phyloP scores from a whole-genome alignment of 1,140 invertebrate species.

The Cepaea nemoralis region DNA sequence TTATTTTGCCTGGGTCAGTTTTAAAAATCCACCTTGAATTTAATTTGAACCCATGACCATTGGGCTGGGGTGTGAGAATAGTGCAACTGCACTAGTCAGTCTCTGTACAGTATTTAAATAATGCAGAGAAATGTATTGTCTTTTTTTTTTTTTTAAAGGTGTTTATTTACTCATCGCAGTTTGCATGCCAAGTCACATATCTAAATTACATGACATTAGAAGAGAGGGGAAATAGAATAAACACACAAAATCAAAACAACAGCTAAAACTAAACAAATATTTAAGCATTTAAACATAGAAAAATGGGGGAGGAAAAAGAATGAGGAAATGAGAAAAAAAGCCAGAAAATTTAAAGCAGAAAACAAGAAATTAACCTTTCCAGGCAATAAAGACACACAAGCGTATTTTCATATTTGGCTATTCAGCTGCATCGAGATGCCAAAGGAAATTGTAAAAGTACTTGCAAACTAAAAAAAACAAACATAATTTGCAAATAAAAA shows the following conservation, averaged over 20 bases:
- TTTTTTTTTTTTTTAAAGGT: background rate
- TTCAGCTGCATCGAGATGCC: background rate
- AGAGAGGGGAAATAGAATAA: background rate
- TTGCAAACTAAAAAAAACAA: constrained; percentile 1
- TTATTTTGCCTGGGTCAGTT: too few species aligned
- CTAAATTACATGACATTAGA: background rate
- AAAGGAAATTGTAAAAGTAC: background rate
- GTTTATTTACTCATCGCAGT: constrained; percentile 20
- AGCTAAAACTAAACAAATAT: background rate
- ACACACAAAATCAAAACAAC: background rate
- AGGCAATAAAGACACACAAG: background rate
- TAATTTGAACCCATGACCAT: too few species aligned
- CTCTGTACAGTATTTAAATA: too few species aligned
- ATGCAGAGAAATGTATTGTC: background rate
- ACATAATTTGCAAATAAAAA: too few species aligned
- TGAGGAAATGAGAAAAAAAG: background rate
- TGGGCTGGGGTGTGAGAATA: too few species aligned
- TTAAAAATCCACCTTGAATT: too few species aligned
- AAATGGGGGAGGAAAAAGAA: background rate
- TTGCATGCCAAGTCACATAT: constrained; percentile 33
- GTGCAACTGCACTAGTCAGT: too few species aligned
- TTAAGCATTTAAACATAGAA: background rate
- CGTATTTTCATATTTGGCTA: background rate
- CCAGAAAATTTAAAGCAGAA: background rate
- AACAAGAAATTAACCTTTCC: background rate